Conservation (phyloP, 2,888 invertebrate species). For the Monopis laevigella region DNA sequence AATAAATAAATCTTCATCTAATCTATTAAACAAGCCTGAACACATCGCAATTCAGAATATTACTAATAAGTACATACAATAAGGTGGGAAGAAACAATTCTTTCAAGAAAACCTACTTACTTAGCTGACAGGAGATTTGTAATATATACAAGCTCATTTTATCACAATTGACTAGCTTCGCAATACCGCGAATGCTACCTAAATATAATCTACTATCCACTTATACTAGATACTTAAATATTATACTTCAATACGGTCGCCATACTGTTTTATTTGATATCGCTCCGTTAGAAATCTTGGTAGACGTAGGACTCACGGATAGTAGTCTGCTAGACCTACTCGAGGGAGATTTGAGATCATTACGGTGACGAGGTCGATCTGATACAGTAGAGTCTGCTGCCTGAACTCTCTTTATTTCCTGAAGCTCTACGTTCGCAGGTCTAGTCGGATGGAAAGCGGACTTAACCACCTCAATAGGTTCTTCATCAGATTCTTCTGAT, state of each 20-base stretch:
- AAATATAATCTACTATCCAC: background rate
- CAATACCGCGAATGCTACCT: conserved; percentile 13
- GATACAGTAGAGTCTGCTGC: conserved; percentile 70
- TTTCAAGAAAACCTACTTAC: background rate
- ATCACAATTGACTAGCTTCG: conserved; percentile 57
- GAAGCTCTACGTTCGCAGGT: conserved; percentile 66
- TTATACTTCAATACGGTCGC: conserved; percentile 72
- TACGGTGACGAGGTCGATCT: conserved; percentile 49
- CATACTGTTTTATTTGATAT: conserved; percentile 75
- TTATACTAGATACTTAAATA: background rate
- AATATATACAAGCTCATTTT: conserved; percentile 64
- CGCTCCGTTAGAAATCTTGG: conserved; percentile 65
- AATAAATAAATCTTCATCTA: conserved; percentile 10
- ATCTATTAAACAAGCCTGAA: conserved; percentile 37
- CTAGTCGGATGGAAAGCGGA: conserved; percentile 78
- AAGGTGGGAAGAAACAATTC: too few species aligned
- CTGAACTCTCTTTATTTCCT: conserved; percentile 61
- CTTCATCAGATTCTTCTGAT: conserved; percentile 74
- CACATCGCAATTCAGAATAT: conserved; percentile 52
- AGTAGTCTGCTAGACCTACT: conserved; percentile 54
- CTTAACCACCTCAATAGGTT: conserved; percentile 79
- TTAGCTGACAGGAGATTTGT: conserved; percentile 19
- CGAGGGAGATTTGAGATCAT: conserved; percentile 71
- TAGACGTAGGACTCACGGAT: conserved; percentile 61
- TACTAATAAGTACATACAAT: too few species aligned